Evolutionary conservation across 2,797 vertebrate genomes (phyloP), one percentile per base, ranked within the genome.

Genomic region (Selene dorsalis): DNA sequence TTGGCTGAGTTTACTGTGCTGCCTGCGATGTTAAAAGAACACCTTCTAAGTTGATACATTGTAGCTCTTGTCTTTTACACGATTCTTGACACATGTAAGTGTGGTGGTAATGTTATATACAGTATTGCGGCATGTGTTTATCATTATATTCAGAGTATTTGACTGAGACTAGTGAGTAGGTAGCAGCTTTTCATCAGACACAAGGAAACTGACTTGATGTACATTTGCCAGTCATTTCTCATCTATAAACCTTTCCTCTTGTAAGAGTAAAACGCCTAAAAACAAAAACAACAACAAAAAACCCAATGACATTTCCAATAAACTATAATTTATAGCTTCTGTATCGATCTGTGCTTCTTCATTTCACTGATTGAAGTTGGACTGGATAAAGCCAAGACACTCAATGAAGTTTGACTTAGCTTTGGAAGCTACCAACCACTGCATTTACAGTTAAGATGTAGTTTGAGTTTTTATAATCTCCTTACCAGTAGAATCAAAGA

Each of bases 1-100:
- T 69, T 60, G 24, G 8, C 35, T 53, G 53, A 45, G 45, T 71
- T 74, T 26, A 67, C 4, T 41, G 16, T 6, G 48, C 35, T 59
- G 28, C 18, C 24, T 68, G 45, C 69, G 55, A 73, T 56, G 56
- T 61, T 53, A 73, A 66, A 66, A 55, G n/a, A 32, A 69, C 17
- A 57, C 20, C 39, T 17, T 56, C 32, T 43, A 35, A 43, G 18
- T 64, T 30, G n/a, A 20, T 14, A 45, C 28, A 64, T 26, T 20
- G 38, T 52, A 14, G 32, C 18, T 60, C 22, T n/a, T 3, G 6
- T 52, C 16, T 45, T 50, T 50, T 18, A 38, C 20, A 6, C 16
- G 12, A 59, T 72, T 70, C n/a, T 18, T 38, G 52, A 38, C 47
- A 45, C 24, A 61, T 45, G 28, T 30, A 14, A 35, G 63, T 66